Conservation (phyloP, 2,888 invertebrate species). For the Tribolium freemani region DNA sequence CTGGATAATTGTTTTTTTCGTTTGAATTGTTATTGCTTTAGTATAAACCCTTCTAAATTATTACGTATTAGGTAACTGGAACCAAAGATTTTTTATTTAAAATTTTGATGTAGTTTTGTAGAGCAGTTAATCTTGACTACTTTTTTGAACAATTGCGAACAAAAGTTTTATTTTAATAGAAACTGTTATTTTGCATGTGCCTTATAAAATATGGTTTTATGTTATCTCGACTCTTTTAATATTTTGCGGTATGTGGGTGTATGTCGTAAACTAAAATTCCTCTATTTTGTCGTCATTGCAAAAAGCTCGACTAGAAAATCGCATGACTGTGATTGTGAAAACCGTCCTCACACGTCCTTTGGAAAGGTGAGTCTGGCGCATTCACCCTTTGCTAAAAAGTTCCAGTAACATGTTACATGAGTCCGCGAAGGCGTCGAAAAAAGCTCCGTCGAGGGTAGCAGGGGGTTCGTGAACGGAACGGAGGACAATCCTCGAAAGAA, state of each 20-base stretch:
- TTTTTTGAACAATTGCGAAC: no score
- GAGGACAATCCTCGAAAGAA: constrained; percentile 57
- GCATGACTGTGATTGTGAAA: not conserved
- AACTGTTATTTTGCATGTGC: no score
- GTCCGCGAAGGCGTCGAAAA: not conserved
- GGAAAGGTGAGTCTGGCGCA: constrained; percentile 38
- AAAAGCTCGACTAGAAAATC: not conserved
- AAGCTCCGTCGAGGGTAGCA: constrained; percentile 14
- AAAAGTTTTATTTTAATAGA: no score
- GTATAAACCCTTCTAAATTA: no score
- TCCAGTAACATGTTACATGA: constrained; percentile 28
- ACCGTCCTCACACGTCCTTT: constrained; percentile 15
- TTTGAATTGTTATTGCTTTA: no score
- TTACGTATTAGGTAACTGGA: no score
- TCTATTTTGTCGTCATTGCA: not conserved
- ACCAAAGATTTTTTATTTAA: no score
- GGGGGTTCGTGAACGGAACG: constrained; percentile 32
- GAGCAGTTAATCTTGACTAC: no score
- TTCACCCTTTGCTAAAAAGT: constrained; percentile 18
- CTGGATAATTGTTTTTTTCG: no score
- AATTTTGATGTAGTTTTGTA: no score
- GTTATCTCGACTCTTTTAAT: not conserved
- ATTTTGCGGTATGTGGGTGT: not conserved
- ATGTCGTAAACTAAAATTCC: not conserved
- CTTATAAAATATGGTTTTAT: not conserved